phyloP scores from a whole-genome alignment of 2,888 invertebrate species.

The Clostera curtula region DNA sequence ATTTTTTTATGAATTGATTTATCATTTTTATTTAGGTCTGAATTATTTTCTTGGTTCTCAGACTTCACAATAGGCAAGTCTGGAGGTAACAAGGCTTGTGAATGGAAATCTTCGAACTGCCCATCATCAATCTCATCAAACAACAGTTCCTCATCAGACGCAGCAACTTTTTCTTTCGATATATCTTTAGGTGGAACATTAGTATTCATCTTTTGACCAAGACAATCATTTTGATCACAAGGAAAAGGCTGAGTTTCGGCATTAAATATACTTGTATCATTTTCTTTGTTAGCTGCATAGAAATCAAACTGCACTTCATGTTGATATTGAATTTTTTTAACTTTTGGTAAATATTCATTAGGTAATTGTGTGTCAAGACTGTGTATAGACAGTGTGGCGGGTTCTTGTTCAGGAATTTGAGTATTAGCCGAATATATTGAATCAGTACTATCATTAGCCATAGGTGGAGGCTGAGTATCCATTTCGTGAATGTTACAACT shows the following conservation, averaged over 20 bases:
- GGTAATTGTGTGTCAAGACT: slow-evolving; percentile 28
- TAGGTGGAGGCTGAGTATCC: slow-evolving; percentile 42
- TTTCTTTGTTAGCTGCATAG: slow-evolving; percentile 36
- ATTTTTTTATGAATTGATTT: slow-evolving; percentile 4
- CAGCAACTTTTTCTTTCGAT: slow-evolving; percentile 15
- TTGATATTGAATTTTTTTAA: slow-evolving; percentile 38
- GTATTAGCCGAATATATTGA: slow-evolving; percentile 40
- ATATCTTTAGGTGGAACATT: slow-evolving; percentile 2
- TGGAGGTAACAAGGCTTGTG: slow-evolving; percentile 44
- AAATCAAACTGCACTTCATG: slow-evolving; percentile 42
- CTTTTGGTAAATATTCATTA: slow-evolving; percentile 31
- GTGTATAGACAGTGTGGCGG: slow-evolving; percentile 19
- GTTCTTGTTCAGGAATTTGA: slow-evolving; percentile 19
- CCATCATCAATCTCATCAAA: slow-evolving; percentile 48
- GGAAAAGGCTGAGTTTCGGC: slow-evolving; percentile 31
- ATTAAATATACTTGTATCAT: slow-evolving; percentile 31
- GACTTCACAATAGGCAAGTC: slow-evolving; percentile 18
- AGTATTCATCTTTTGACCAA: no score
- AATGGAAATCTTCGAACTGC: slow-evolving; percentile 33
- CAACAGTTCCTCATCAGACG: slow-evolving; percentile 44
- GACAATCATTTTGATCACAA: slow-evolving; percentile 9
- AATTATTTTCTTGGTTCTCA: slow-evolving; percentile 8
- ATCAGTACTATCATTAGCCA: slow-evolving; percentile 24
- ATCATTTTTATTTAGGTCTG: slow-evolving; percentile 4
- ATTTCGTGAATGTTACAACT: slow-evolving; percentile 31